Evolutionary conservation across 1,140 invertebrate genomes (phyloP).

Genomic region (Procambarus virginalis): DNA sequence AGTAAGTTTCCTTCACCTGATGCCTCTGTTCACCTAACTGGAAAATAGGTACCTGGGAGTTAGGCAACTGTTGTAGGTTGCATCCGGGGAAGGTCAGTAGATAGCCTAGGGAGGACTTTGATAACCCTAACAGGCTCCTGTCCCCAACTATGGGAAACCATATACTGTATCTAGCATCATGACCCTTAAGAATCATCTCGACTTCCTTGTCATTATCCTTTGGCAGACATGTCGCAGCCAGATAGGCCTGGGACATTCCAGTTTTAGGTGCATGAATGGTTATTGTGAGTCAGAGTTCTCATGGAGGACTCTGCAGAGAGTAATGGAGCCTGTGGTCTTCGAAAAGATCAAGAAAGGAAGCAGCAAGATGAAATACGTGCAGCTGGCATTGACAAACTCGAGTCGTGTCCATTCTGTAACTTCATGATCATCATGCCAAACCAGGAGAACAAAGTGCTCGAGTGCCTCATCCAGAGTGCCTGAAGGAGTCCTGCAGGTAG

Average conservation of each 20-base stretch:
- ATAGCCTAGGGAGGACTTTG: too few species aligned
- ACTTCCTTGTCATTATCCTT: too few species aligned
- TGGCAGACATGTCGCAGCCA: conserved; percentile 47
- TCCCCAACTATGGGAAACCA: too few species aligned
- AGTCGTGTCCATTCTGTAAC: conserved; percentile 80
- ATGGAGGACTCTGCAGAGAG: conserved; percentile 37
- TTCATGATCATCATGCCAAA: conserved; percentile 76
- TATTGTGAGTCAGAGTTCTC: conserved; percentile 46
- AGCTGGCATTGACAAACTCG: conserved; percentile 79
- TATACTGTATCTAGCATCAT: too few species aligned
- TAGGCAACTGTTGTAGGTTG: too few species aligned
- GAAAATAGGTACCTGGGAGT: too few species aligned
- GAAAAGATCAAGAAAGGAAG: conserved; percentile 39
- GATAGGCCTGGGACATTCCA: conserved; percentile 34
- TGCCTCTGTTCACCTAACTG: too few species aligned
- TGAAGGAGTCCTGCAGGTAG: conserved; percentile 80
- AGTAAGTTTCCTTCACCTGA: too few species aligned
- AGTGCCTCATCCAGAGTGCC: conserved; percentile 78
- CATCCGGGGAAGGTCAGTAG: too few species aligned
- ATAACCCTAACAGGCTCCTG: too few species aligned
- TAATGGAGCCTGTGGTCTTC: conserved; percentile 48
- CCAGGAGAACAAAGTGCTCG: conserved; percentile 79
- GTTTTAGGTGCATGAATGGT: conserved; percentile 44
- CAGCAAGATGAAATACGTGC: conserved; percentile 54
- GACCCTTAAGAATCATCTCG: too few species aligned